phyloP scores from a whole-genome alignment of 1,140 invertebrate genomes.

The Oncopodura yosiiana region DNA sequence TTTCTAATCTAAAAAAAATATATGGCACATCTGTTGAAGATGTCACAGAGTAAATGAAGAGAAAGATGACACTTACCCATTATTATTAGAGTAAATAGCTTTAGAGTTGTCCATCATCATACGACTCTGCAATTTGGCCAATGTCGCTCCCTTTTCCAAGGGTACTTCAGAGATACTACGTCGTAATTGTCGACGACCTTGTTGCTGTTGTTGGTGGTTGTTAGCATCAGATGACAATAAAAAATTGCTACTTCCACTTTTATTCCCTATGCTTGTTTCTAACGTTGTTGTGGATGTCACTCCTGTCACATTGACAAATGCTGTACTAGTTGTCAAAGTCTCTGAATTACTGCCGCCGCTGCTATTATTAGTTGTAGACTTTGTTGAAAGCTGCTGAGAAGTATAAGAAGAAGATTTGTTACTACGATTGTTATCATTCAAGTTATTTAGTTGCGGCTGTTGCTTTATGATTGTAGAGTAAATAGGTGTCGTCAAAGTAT shows the following conservation, averaged over 20 bases:
- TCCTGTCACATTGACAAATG: background rate
- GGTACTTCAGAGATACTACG: slow-evolving; percentile 30
- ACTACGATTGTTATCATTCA: too few relatives aligned
- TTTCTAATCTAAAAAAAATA: too few relatives aligned
- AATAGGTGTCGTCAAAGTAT: too few relatives aligned
- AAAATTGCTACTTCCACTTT: background rate
- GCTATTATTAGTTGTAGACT: background rate
- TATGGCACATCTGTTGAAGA: too few relatives aligned
- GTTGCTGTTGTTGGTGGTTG: too few relatives aligned
- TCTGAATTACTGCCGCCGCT: background rate
- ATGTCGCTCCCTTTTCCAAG: slow-evolving; percentile 9
- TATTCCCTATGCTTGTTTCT: background rate
- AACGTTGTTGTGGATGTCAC: background rate
- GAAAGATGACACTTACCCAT: slow-evolving; percentile 20
- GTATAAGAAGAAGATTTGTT: too few relatives aligned
- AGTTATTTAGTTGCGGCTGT: too few relatives aligned
- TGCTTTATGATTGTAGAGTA: too few relatives aligned
- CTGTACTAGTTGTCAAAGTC: background rate
- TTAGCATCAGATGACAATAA: background rate
- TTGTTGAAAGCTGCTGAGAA: too few relatives aligned
- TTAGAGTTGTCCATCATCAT: slow-evolving; percentile 14
- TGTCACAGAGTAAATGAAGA: too few relatives aligned
- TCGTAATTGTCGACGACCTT: slow-evolving; percentile 12
- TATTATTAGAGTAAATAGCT: slow-evolving; percentile 26
- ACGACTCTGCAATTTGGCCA: slow-evolving; percentile 25